These are phyloP conservation scores for Agrotis puta DNA, from an alignment of 2,888 invertebrate species.

Conservation along the genomic window DNA sequence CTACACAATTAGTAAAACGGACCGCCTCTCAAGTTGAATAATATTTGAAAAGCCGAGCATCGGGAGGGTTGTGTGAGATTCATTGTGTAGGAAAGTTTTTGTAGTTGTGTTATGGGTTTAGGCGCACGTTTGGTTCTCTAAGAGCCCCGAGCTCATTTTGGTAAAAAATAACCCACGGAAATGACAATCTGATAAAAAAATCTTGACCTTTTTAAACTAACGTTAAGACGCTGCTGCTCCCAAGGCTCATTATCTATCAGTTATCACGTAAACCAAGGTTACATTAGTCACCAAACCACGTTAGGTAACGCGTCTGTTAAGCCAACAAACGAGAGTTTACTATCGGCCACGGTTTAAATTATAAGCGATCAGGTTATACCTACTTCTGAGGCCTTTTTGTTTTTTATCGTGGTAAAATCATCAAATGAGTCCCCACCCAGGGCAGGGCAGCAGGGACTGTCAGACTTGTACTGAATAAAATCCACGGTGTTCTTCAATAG, in stretches of 20 bases:
- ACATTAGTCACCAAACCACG: constrained; percentile 27
- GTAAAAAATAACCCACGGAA: too few relatives aligned
- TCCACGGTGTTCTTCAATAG: too few relatives aligned
- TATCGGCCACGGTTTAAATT: constrained; percentile 21
- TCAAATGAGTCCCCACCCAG: too few relatives aligned
- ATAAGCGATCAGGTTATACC: not conserved
- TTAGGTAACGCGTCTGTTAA: constrained; percentile 40
- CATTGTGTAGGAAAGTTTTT: not conserved
- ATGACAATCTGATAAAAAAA: too few relatives aligned
- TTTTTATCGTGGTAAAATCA: too few relatives aligned
- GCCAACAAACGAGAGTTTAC: constrained; percentile 49
- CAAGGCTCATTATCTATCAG: constrained; percentile 47
- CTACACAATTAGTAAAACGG: constrained; percentile 83
- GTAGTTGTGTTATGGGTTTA: too few relatives aligned
- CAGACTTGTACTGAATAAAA: too few relatives aligned
- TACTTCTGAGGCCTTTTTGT: too few relatives aligned
- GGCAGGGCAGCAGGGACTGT: too few relatives aligned
- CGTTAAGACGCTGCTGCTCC: not conserved
- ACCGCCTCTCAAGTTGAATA: constrained; percentile 28
- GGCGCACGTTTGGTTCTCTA: too few relatives aligned
- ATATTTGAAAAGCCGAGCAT: constrained; percentile 20
- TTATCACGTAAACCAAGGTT: constrained; percentile 59
- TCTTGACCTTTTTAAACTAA: not conserved
- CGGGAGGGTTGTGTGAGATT: constrained; percentile 4
- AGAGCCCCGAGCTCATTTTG: too few relatives aligned